Base-by-base conservation (phyloP, 2,888 invertebrate genomes). In the Graphium colonna region DNA sequence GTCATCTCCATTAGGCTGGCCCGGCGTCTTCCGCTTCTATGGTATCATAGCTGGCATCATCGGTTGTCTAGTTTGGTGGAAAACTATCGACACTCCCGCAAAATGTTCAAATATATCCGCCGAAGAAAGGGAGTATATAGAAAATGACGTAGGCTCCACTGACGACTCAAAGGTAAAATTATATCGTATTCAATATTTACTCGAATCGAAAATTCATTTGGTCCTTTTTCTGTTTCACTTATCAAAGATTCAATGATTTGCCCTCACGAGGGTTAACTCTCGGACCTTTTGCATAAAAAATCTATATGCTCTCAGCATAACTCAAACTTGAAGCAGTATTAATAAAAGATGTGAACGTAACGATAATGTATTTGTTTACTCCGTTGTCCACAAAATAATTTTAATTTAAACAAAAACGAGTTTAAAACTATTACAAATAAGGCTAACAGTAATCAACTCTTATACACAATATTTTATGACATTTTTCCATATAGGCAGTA, bases 21-120 rank as follows among this genome's bases (percentile, higher is more conserved):
- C 95, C 0, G 92, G 94, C 1, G 92, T 94, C 47, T 96, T 96
- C 71, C 94, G 96, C 58, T 83, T 94, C 46, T 94, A 94, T 61
- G 95, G 95, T 0, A 74, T 90, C 5, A 64, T 92, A 0, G 92
- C 94, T 0, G 78, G 93, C 0, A 7, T 91, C 0, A 92, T 93
- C 85, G 89, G 91, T 0, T 60, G 90, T 0, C 45, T 90, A 0
- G 92, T 93, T 75, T 90, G 90, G 61, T 75, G 91, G 52, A 75
- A 92, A 15, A 93, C 93, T 0, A 91, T 92, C 10, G 93, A 94
- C 55, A 91, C 92, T 36, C 95, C 96, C 0, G 84, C 91, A 0
- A 86, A 92, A n/a, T 92, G 93, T 65, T 86, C 89, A 1, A 84
- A 71, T 7, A 95, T 96, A 62, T 90, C 93, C 0, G 60, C 71